Evolutionary conservation across 2,888 invertebrate species (phyloP).

Genomic region (Xestoiulus laeticollis): DNA sequence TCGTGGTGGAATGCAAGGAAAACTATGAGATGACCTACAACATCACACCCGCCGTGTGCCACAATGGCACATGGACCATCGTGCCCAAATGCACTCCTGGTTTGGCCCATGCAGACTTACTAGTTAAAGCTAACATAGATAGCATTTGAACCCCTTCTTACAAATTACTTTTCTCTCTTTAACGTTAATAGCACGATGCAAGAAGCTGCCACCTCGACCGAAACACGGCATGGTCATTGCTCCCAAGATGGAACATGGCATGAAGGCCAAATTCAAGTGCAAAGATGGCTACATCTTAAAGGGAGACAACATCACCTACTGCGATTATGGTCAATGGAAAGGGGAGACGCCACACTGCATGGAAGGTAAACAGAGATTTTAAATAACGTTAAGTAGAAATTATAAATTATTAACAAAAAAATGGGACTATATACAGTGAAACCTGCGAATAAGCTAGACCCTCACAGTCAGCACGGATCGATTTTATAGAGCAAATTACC

Average conservation of each 20-base stretch:
- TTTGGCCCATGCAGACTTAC: constrained; percentile 63
- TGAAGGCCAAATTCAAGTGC: constrained; percentile 92
- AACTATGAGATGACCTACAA: constrained; percentile 76
- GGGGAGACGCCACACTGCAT: constrained; percentile 85
- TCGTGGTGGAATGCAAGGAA: constrained; percentile 80
- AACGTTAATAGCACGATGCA: constrained; percentile 72
- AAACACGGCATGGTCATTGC: constrained; percentile 96
- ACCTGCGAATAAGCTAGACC: no score
- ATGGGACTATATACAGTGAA: no score
- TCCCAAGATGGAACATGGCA: constrained; percentile 96
- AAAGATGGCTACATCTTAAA: constrained; percentile 90
- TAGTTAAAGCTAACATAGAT: neutral
- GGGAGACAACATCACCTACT: constrained; percentile 81
- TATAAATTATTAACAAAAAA: no score
- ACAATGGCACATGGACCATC: constrained; percentile 95
- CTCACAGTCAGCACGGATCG: no score
- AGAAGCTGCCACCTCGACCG: constrained; percentile 82
- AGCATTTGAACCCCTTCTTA: neutral
- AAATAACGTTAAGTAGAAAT: no score
- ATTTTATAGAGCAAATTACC: no score
- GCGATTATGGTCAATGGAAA: constrained; percentile 95
- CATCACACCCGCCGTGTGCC: constrained; percentile 81
- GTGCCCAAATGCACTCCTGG: constrained; percentile 87
- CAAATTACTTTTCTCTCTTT: neutral
- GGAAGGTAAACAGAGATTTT: constrained; percentile 62